Percentiles rank a stretch among this genome's conserved stretches.
phyloP scores from a whole-genome alignment of 2,797 vertebrate genomes.

The Etheostoma perlongum region DNA sequence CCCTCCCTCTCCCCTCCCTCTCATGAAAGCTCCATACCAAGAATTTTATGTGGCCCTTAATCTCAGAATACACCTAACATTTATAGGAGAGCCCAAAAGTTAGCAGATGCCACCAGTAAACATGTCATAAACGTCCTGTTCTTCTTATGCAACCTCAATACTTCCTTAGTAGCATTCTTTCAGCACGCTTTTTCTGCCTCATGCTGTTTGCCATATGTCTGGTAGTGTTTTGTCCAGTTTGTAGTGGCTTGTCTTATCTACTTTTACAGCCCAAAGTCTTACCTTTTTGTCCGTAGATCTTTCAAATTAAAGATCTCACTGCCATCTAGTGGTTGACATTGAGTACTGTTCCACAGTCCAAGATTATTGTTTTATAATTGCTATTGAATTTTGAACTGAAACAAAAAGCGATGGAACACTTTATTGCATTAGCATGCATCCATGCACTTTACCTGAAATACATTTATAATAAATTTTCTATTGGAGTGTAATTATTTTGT shows the following conservation, averaged over 20 bases:
- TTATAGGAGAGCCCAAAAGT: background rate
- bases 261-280: background rate
- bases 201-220: background rate
- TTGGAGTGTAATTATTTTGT: background rate
- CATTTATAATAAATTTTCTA: background rate
- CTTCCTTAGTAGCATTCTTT: background rate
- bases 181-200: background rate
- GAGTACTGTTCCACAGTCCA: background rate
- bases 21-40: slow-evolving; percentile 9
- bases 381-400: background rate
- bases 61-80: slow-evolving; percentile 7
- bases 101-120: background rate
- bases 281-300: background rate
- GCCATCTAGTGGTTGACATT: slow-evolving; percentile 56
- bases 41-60: background rate
- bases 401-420: background rate
- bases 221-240: background rate
- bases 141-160: background rate
- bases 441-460: background rate
- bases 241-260: background rate
- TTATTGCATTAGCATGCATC: background rate
- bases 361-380: background rate
- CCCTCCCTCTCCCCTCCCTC: background rate
- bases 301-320: slow-evolving; percentile 7
- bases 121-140: background rate